Evolutionary conservation across 2,113 vertebrate genomes (phyloP).

Genomic region (Rhea americana): DNA sequence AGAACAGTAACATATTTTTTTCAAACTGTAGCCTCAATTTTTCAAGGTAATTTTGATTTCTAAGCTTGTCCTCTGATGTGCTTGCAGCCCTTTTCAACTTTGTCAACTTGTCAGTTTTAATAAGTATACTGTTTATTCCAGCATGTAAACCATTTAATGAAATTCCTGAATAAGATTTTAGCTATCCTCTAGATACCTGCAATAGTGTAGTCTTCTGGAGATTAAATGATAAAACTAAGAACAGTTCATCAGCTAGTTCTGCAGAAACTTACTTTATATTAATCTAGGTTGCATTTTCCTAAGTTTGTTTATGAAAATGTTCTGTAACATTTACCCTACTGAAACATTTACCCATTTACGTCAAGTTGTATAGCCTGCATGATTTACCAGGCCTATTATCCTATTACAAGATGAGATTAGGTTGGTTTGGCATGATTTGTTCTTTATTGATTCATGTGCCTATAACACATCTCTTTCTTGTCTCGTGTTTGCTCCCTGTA

Average conservation of each 20-base stretch:
- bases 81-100: conserved; percentile 33
- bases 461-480: background rate
- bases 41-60: conserved; percentile 3
- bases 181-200: background rate
- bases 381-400: background rate
- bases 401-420: background rate
- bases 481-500: background rate
- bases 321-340: background rate
- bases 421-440: background rate
- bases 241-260: background rate
- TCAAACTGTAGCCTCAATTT: conserved; percentile 1
- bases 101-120: conserved; percentile 36
- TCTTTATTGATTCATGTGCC: conserved; percentile 8
- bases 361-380: background rate
- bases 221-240: background rate
- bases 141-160: background rate
- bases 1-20: conserved; percentile 13
- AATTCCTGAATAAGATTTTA: background rate
- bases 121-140: background rate
- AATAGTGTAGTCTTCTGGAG: background rate
- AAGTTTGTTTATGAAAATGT: background rate
- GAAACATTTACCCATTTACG: background rate
- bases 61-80: background rate
- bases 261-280: background rate
- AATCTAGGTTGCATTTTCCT: background rate